Conservation (phyloP, 2,888 invertebrate species). For the Drosophila colorata region DNA sequence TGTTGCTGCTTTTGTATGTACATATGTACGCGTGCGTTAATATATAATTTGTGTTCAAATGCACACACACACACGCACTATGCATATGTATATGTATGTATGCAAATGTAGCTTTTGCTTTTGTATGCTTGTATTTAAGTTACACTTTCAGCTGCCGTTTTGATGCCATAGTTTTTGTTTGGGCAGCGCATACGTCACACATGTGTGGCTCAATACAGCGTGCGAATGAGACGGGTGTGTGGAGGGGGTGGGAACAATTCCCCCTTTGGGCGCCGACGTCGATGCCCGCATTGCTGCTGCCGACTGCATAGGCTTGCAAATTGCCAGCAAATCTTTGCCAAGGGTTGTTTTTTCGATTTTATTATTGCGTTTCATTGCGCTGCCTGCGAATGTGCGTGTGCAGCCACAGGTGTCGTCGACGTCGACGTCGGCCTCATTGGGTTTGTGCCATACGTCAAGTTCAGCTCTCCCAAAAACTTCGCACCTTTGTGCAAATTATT, state of each 20-base stretch:
- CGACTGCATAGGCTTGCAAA: conserved; percentile 57
- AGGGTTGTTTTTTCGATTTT: conserved; percentile 57
- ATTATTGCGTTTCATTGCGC: conserved; percentile 19
- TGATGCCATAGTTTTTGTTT: conserved; percentile 33
- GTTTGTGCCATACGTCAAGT: conserved; percentile 61
- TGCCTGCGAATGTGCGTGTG: conserved; percentile 1
- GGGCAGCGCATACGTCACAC: conserved; percentile 49
- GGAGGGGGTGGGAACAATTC: background rate
- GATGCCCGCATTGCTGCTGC: conserved; percentile 23
- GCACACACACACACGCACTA: conserved; percentile 1
- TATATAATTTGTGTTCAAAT: conserved; percentile 33
- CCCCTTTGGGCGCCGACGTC: conserved; percentile 9
- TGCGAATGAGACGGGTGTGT: background rate
- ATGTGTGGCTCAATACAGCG: conserved; percentile 23
- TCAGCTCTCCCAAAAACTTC: conserved; percentile 64
- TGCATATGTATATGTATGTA: background rate
- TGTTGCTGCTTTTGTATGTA: conserved; percentile 41
- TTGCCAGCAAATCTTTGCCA: conserved; percentile 62
- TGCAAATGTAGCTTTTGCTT: conserved; percentile 40
- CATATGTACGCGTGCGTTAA: conserved; percentile 11
- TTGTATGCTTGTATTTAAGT: conserved; percentile 56
- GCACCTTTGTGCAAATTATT: conserved; percentile 77
- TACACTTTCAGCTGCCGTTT: conserved; percentile 70
- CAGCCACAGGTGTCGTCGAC: conserved; percentile 70
- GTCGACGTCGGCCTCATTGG: conserved; percentile 39